Conservation (phyloP, 2,797 vertebrate genomes). For the Acropternis orthonyx region DNA sequence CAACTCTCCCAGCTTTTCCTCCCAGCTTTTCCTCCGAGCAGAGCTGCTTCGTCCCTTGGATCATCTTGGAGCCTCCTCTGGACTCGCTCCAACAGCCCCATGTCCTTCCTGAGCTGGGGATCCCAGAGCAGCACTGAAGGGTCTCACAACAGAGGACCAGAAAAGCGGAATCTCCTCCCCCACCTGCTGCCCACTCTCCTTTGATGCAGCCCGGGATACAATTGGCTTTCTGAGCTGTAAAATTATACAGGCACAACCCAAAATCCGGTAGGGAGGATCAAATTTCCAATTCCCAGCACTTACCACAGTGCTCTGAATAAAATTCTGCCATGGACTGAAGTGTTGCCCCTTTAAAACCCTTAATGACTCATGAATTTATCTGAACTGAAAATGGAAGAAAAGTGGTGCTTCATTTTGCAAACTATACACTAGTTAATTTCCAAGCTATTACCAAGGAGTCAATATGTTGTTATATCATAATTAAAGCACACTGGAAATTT, state of each 20-base stretch:
- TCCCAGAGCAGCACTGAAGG: neutral
- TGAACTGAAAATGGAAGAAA: neutral
- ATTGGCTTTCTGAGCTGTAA: neutral
- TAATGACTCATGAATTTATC: neutral
- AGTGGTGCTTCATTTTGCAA: neutral
- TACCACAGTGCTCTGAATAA: neutral
- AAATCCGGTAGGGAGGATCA: neutral
- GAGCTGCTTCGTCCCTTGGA: neutral
- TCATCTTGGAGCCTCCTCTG: neutral
- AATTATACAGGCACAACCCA: neutral
- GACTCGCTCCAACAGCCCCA: neutral
- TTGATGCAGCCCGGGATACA: neutral
- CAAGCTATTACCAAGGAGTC: neutral
- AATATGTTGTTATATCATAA: neutral
- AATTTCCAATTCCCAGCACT: neutral
- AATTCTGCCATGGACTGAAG: neutral
- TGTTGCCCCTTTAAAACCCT: neutral
- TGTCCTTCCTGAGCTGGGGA: neutral
- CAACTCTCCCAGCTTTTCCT: neutral
- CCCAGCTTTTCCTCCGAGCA: neutral
- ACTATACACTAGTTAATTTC: slow-evolving; percentile 19
- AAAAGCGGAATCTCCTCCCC: neutral
- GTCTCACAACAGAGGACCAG: neutral
- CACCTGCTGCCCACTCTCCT: neutral
- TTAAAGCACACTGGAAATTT: neutral